Evolutionary conservation across 1,140 invertebrate species (phyloP), one percentile per base, ranked within the genome.

Genomic region (Calephelis virginiensis): DNA sequence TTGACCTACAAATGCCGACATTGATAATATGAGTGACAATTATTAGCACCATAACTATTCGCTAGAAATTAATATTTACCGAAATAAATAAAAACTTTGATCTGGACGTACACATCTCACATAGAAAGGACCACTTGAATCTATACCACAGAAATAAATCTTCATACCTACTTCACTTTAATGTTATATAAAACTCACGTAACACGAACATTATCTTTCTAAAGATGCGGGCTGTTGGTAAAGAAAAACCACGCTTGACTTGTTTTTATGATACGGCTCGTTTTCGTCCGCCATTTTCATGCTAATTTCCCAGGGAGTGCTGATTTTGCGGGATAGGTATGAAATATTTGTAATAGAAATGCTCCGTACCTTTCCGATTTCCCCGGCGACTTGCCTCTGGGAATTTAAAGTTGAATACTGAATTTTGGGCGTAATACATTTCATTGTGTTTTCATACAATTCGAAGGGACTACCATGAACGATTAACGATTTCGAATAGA

Each of bases 261-360:
- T 67, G 65, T 70, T 71, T 69, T 73, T 63, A 17, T 46, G 69
- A 59, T 67, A 69, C 61, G 46, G 46, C 37, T 56, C 63, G 66
- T 70, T 73, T 63, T 59, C 65, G 63, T 74, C 65, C 74, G 70
- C 72, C 75, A 80, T 85, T 85, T 81, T 80, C 75, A 83, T 85
- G 81, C 75, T 83, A 85, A 86, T 85, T 75, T 80, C 69, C 64
- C 63, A 60, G 66, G 66, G 71, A 69, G 76, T 68, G 75, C 75
- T 78, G 82, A 83, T 83, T 81, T 81, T 67, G 73, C 67, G 71
- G 72, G 61, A 14, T 47, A 14, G 47, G 73, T 76, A 78, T 86
- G 80, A 83, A 81, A 80, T 82, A 80, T 81, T 81, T 80, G 79
- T 75, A 78, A 75, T 77, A 80, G 74, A 79, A 74, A 72, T 71